Percentiles rank a stretch among this genome's conserved stretches.
phyloP scores from a whole-genome alignment of 1,140 invertebrate species.

The Cardiocondyla obscurior region DNA sequence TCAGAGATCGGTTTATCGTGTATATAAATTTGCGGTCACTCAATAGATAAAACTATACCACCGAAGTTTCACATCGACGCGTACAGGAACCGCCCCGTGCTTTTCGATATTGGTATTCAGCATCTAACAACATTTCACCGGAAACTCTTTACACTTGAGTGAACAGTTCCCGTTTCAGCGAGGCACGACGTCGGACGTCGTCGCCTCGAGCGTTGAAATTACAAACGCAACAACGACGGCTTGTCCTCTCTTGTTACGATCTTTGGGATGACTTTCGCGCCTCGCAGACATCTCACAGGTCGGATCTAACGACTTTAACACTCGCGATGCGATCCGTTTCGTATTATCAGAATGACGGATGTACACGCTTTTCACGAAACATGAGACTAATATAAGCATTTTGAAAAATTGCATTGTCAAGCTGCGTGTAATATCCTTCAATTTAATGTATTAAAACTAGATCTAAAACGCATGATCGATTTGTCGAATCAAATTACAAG shows the following conservation, averaged over 20 bases:
- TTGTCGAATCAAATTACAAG: too few relatives aligned
- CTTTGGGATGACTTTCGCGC: conserved; percentile 51
- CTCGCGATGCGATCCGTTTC: conserved; percentile 7
- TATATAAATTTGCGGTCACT: neutral
- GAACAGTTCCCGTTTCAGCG: conserved; percentile 50
- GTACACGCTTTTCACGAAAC: conserved; percentile 11
- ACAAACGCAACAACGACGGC: conserved; percentile 63
- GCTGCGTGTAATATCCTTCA: neutral
- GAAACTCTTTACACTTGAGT: conserved; percentile 66
- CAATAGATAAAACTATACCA: neutral
- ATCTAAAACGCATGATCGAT: too few relatives aligned
- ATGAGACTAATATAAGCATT: conserved; percentile 5
- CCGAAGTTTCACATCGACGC: neutral
- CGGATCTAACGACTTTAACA: conserved; percentile 49
- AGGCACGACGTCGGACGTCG: conserved; percentile 6
- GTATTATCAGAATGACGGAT: conserved; percentile 55
- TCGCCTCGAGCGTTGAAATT: conserved; percentile 64
- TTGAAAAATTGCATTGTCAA: neutral
- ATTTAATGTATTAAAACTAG: too few relatives aligned
- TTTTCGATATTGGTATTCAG: conserved; percentile 32
- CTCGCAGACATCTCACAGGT: conserved; percentile 19
- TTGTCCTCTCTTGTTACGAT: conserved; percentile 67
- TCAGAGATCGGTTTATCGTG: too few relatives aligned
- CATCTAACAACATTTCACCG: conserved; percentile 56
- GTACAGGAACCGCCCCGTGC: neutral